phyloP scores from a whole-genome alignment of 2,888 invertebrate species.

The Rotaria macrura region DNA sequence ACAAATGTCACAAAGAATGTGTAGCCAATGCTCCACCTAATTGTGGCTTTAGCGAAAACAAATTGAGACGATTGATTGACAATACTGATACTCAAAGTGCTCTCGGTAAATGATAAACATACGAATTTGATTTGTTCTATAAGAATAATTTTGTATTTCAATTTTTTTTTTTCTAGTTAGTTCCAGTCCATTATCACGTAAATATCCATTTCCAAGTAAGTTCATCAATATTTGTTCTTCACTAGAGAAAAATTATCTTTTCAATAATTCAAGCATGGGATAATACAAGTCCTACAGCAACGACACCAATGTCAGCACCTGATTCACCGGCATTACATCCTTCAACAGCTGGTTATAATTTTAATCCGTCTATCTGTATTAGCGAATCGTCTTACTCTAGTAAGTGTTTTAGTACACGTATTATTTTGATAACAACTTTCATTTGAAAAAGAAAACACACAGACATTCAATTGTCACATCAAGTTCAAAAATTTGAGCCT shows the following conservation, averaged over 20 bases:
- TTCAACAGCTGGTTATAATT: neutral
- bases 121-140: neutral
- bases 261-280: neutral
- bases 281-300: slow-evolving; percentile 5
- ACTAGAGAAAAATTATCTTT: too few species aligned
- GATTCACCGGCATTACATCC: neutral
- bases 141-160: neutral
- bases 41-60: neutral
- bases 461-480: too few species aligned
- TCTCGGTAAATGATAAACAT: neutral
- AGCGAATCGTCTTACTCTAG: neutral
- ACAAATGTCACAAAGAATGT: slow-evolving; percentile 18
- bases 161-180: neutral
- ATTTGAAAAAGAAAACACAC: neutral
- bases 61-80: neutral
- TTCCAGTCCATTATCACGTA: neutral
- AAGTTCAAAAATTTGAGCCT: too few species aligned
- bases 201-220: neutral
- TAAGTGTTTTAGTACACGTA: too few species aligned
- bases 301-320: neutral
- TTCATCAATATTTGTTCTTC: too few species aligned
- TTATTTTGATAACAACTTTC: neutral
- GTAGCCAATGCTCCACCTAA: neutral
- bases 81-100: neutral
- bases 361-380: neutral